These are phyloP conservation scores for Boulengerochromis microlepis DNA, from an alignment of 2,113 vertebrate genomes.

Conservation along the genomic window DNA sequence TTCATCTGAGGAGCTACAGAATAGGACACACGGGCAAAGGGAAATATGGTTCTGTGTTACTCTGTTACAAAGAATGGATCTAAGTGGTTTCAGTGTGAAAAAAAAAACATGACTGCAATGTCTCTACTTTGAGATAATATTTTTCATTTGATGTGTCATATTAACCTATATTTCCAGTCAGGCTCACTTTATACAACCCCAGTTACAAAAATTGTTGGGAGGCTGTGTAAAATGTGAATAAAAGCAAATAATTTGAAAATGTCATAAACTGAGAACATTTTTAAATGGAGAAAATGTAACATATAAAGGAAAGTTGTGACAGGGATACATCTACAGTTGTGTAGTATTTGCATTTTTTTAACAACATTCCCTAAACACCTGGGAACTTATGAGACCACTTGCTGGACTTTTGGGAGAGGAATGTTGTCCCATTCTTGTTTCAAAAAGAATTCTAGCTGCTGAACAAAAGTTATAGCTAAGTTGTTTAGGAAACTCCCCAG, in stretches of 20 bases:
- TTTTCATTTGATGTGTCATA: not conserved
- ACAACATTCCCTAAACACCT: not conserved
- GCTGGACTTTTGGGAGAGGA: not conserved
- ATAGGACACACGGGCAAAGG: not conserved
- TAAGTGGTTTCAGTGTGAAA: not conserved
- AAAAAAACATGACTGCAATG: not conserved
- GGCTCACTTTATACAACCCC: not conserved
- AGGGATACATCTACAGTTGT: not conserved
- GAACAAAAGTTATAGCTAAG: not conserved
- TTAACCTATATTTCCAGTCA: not conserved
- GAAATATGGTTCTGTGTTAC: not conserved
- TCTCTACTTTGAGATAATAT: not conserved
- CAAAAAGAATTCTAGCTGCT: not conserved
- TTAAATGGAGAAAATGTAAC: not conserved
- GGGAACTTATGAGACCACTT: not conserved
- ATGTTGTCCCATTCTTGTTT: not conserved
- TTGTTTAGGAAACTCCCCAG: not conserved
- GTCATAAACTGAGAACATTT: not conserved
- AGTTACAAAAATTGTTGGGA: not conserved
- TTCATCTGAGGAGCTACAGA: conserved; percentile 80
- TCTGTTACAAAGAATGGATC: not conserved
- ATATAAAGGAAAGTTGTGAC: not conserved
- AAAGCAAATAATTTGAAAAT: not conserved
- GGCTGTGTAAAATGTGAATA: not conserved
- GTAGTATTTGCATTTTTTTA: not conserved